phyloP scores from a whole-genome alignment of 2,888 invertebrate genomes.

The Romanomermis culicivorax region DNA sequence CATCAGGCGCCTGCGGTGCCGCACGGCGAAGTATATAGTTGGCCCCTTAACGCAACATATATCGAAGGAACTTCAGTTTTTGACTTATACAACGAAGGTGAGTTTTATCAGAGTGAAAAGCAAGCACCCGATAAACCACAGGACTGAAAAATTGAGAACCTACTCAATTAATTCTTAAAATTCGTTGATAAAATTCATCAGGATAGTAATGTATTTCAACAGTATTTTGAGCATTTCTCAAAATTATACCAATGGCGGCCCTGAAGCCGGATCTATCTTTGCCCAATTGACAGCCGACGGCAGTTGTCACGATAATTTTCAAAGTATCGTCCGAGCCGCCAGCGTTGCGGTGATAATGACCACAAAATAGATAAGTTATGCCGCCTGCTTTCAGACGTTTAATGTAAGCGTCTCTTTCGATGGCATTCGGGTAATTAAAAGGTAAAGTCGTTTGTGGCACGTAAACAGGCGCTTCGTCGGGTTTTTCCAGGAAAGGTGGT shows the following conservation, averaged over 20 bases:
- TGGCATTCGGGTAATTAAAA: constrained; percentile 10
- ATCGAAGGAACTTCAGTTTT: no score
- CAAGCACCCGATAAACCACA: no score
- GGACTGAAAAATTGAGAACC: no score
- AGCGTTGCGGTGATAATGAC: constrained; percentile 36
- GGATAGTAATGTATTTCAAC: no score
- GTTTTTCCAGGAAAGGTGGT: constrained; percentile 13
- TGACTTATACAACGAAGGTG: no score
- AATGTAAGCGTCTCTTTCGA: constrained; percentile 3
- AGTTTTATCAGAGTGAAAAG: no score
- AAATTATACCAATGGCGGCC: constrained; percentile 6
- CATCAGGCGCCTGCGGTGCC: no score
- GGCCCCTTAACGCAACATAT: no score
- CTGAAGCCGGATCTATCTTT: constrained; percentile 31
- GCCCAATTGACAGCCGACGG: constrained; percentile 34
- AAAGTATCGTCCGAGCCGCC: constrained; percentile 31
- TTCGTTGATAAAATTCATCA: no score
- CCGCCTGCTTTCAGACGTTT: constrained; percentile 20
- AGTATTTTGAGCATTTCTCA: no score
- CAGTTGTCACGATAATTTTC: constrained; percentile 34
- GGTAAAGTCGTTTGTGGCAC: constrained; percentile 5
- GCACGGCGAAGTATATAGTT: no score
- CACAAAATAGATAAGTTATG: constrained; percentile 34
- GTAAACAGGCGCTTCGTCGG: constrained; percentile 14
- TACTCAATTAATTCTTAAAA: no score